phyloP scores from a whole-genome alignment of 2,888 invertebrate species.

The Mythimna vitellina region DNA sequence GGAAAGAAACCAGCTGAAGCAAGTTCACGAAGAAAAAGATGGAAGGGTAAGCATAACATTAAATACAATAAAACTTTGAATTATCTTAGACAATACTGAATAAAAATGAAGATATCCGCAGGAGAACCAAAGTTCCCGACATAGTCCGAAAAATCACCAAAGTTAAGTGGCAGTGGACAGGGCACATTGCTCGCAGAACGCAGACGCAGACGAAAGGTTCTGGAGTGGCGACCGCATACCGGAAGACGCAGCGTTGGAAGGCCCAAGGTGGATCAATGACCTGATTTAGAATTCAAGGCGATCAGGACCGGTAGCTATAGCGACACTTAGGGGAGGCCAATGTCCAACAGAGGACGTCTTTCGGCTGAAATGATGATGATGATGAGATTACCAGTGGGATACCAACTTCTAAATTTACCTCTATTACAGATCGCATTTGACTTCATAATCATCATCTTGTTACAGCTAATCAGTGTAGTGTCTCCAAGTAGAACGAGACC shows the following conservation, averaged over 20 bases:
- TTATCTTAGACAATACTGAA: no score
- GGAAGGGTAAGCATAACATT: conserved; percentile 80
- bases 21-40: conserved; percentile 86
- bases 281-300: no score
- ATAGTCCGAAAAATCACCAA: no score
- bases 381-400: neutral
- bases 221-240: no score
- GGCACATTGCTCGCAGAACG: no score
- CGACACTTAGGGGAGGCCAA: neutral
- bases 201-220: no score
- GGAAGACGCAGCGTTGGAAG: no score
- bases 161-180: no score
- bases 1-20: conserved; percentile 86
- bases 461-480: conserved; percentile 87
- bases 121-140: no score
- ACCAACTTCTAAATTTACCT: neutral
- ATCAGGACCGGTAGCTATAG: no score
- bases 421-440: neutral
- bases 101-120: neutral
- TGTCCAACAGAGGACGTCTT: neutral
- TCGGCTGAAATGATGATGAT: neutral
- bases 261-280: neutral
- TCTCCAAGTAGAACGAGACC: conserved; percentile 87
- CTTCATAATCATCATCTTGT: conserved; percentile 26
- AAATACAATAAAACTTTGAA: neutral